phyloP scores from a whole-genome alignment of 2,888 invertebrate genomes.

The Lamproptera curius region DNA sequence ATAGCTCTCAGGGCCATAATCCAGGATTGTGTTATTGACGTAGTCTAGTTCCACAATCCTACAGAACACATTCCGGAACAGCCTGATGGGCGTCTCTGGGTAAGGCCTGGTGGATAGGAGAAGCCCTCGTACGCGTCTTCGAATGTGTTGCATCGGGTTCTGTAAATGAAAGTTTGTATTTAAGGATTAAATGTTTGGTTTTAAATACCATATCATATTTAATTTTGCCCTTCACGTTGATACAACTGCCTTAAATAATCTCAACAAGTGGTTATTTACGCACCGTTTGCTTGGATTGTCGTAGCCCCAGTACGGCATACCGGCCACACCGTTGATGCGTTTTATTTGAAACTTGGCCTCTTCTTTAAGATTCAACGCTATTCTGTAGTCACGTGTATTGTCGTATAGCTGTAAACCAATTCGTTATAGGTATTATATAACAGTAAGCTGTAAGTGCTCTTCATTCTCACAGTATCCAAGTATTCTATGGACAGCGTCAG shows the following conservation, averaged over 20 bases:
- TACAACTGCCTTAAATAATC: too few species aligned
- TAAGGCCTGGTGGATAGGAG: conserved; percentile 81
- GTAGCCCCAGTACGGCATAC: conserved; percentile 42
- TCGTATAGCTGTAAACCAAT: conserved; percentile 47
- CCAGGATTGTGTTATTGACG: conserved; percentile 31
- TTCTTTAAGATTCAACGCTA: conserved; percentile 36
- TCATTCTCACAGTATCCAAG: too few species aligned
- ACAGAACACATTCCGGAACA: conserved; percentile 88
- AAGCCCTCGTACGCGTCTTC: conserved; percentile 85
- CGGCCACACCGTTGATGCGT: conserved; percentile 39
- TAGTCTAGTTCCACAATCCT: conserved; percentile 77
- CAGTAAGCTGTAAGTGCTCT: too few species aligned
- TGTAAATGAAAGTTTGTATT: conserved; percentile 29
- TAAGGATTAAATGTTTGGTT: too few species aligned
- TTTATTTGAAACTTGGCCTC: conserved; percentile 49
- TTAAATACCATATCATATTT: too few species aligned
- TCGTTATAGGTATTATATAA: too few species aligned
- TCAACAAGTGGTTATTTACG: too few species aligned
- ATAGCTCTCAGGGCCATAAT: conserved; percentile 76
- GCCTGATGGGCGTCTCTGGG: conserved; percentile 69
- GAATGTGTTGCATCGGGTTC: conserved; percentile 82
- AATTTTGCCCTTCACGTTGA: too few species aligned
- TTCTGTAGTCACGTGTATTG: conserved; percentile 29
- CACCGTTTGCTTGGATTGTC: conserved; percentile 42
- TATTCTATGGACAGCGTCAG: too few species aligned